Evolutionary conservation across 2,888 invertebrate species (phyloP).

Genomic region (Chloromyia formosa): DNA sequence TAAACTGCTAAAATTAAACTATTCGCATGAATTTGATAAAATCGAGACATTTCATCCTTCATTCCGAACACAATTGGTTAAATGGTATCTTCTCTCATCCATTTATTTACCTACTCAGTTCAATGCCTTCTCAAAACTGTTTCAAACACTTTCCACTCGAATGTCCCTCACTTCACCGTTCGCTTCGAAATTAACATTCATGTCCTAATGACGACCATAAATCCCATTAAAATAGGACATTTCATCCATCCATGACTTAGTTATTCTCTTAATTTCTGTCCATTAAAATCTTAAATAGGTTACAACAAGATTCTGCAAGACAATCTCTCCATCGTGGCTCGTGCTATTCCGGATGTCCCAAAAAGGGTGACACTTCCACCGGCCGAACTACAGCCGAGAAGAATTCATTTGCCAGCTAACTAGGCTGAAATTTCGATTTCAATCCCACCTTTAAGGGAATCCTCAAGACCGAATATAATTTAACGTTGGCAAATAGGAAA

Average conservation of each 20-base stretch:
- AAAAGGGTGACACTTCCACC: not conserved
- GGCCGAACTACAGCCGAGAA: not conserved
- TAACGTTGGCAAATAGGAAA: not conserved
- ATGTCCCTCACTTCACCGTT: not conserved
- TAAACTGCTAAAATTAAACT: too few relatives aligned
- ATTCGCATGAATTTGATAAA: too few relatives aligned
- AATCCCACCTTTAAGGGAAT: not conserved
- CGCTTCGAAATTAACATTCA: slow-evolving; percentile 19
- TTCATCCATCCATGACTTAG: slow-evolving; percentile 30
- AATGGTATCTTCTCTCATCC: too few relatives aligned
- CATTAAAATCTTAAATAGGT: slow-evolving; percentile 35
- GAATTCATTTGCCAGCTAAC: not conserved
- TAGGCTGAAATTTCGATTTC: not conserved
- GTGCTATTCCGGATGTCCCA: too few relatives aligned
- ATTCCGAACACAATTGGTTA: too few relatives aligned
- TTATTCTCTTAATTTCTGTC: slow-evolving; percentile 35
- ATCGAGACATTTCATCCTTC: too few relatives aligned
- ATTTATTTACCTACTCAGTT: too few relatives aligned
- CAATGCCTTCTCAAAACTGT: too few relatives aligned
- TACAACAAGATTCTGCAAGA: slow-evolving; percentile 18
- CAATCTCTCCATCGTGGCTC: not conserved
- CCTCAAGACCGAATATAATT: not conserved
- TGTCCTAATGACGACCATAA: slow-evolving; percentile 33
- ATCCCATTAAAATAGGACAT: slow-evolving; percentile 34
- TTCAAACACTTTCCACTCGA: too few relatives aligned